Conservation (phyloP, 2,888 invertebrate species). For the Sussaba pulchella region DNA sequence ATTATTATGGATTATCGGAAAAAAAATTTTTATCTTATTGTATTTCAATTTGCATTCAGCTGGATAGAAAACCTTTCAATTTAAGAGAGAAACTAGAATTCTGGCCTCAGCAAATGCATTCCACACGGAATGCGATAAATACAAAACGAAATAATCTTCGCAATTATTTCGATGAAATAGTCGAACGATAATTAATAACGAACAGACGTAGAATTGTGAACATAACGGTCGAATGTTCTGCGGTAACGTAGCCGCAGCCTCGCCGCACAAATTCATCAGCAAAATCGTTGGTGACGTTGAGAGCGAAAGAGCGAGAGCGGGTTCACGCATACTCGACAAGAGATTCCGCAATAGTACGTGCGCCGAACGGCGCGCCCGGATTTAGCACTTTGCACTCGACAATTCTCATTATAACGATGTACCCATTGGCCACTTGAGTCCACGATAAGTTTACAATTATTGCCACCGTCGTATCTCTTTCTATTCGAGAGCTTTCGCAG, state of each 20-base stretch:
- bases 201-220: slow-evolving; percentile 18
- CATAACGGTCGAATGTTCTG: slow-evolving; percentile 17
- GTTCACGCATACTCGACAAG: slow-evolving; percentile 19
- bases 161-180: slow-evolving; percentile 31
- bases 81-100: too few species aligned
- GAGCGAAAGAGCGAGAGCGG: background rate
- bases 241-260: slow-evolving; percentile 13
- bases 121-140: slow-evolving; percentile 28
- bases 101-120: too few species aligned
- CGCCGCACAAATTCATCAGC: slow-evolving; percentile 45
- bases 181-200: slow-evolving; percentile 44
- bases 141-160: slow-evolving; percentile 34
- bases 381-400: background rate
- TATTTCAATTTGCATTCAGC: too few species aligned
- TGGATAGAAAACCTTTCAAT: too few species aligned
- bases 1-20: background rate
- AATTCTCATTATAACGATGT: too few species aligned
- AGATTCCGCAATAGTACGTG: slow-evolving; percentile 41
- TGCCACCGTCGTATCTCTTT: background rate
- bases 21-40: too few species aligned
- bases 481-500: background rate
- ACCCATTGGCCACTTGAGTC: slow-evolving; percentile 11
- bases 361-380: slow-evolving; percentile 48
- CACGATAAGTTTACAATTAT: slow-evolving; percentile 13
- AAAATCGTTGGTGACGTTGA: slow-evolving; percentile 71